A percentile compares a stretch with the other conserved stretches of the same genome.
phyloP scores from a whole-genome alignment of 2,113 vertebrate genomes.

The Xiphophorus couchianus region DNA sequence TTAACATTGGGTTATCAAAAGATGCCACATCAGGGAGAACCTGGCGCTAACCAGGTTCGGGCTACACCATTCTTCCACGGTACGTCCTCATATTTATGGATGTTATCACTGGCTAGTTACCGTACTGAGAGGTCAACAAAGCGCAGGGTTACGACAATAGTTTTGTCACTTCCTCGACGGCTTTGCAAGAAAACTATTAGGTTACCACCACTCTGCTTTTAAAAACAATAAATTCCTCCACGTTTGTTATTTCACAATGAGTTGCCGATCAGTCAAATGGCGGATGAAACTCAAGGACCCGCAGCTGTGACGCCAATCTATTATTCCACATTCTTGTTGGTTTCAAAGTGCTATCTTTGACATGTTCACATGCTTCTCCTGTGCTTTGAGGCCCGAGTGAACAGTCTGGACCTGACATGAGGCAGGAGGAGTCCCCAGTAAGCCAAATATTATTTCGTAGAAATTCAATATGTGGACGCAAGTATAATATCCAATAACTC shows the following conservation, averaged over 20 bases:
- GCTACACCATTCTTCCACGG: not conserved
- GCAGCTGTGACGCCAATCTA: conserved; percentile 49
- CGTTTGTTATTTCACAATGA: conserved; percentile 36
- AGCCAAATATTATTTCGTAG: conserved; percentile 76
- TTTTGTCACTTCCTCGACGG: not conserved
- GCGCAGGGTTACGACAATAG: not conserved
- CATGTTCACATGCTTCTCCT: conserved; percentile 60
- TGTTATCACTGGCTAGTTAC: not conserved
- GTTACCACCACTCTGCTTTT: conserved; percentile 30
- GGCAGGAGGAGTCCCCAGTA: conserved; percentile 54
- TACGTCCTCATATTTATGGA: not conserved
- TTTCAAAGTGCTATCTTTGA: conserved; percentile 58
- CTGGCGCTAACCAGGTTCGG: too few species aligned
- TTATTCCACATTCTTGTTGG: conserved; percentile 58
- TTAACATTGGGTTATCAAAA: not conserved
- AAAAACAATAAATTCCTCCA: conserved; percentile 34
- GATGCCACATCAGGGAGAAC: not conserved
- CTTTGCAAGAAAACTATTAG: not conserved
- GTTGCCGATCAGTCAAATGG: conserved; percentile 51
- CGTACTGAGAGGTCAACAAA: not conserved
- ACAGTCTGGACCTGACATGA: conserved; percentile 53
- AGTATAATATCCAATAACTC: conserved; percentile 74
- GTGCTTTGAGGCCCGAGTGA: conserved; percentile 41
- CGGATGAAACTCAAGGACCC: conserved; percentile 46
- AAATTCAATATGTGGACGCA: conserved; percentile 73